Percentiles rank a stretch among this genome's conserved stretches.
phyloP scores from a whole-genome alignment of 2,888 invertebrate species.

The Pammene aurita region DNA sequence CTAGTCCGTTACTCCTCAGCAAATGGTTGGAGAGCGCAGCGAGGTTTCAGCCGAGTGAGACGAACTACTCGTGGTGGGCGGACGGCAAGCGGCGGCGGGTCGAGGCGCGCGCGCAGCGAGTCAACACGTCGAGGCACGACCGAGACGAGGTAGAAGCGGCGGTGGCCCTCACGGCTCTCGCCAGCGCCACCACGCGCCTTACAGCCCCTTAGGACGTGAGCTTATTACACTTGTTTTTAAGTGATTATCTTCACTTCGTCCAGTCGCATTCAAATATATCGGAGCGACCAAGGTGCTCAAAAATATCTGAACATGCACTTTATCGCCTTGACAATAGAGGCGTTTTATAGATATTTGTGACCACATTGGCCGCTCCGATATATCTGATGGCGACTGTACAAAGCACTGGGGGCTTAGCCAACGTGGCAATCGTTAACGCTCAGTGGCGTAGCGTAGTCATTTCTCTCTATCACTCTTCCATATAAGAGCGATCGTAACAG shows the following conservation, averaged over 20 bases:
- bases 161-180: constrained; percentile 87
- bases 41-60: constrained; percentile 88
- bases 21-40: constrained; percentile 91
- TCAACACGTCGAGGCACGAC: constrained; percentile 79
- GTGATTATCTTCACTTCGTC: not conserved
- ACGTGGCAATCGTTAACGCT: too few relatives aligned
- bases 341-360: too few relatives aligned
- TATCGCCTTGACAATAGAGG: too few relatives aligned
- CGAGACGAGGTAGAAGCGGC: constrained; percentile 90
- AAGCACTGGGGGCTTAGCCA: too few relatives aligned
- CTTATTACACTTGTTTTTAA: not conserved
- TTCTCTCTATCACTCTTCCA: too few relatives aligned
- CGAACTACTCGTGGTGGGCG: constrained; percentile 87
- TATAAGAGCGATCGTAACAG: too few relatives aligned
- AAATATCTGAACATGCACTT: too few relatives aligned
- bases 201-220: constrained; percentile 56
- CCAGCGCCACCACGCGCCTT: constrained; percentile 72
- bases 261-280: too few relatives aligned
- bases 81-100: constrained; percentile 61
- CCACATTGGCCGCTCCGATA: too few relatives aligned
- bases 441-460: too few relatives aligned
- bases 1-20: constrained; percentile 85
- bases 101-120: constrained; percentile 59
- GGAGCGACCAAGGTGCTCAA: too few relatives aligned
- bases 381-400: too few relatives aligned